These are phyloP conservation scores for Drosophila bocqueti DNA, from an alignment of 1,140 invertebrate species.

Conservation along the genomic window DNA sequence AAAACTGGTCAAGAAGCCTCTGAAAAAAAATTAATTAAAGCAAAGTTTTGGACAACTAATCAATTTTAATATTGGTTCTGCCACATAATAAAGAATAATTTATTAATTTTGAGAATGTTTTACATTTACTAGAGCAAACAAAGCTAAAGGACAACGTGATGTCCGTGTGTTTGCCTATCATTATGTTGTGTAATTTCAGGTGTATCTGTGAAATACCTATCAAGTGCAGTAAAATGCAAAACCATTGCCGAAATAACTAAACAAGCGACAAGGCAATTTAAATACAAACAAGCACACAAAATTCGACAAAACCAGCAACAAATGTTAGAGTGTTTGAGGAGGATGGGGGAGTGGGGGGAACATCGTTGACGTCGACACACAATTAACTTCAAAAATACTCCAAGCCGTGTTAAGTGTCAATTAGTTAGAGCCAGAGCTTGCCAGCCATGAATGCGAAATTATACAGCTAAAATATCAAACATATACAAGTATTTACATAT, in stretches of 20 bases:
- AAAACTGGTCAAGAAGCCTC: neutral
- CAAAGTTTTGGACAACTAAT: neutral
- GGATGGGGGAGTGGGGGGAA: constrained; percentile 11
- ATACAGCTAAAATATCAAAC: constrained; percentile 56
- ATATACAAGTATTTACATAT: constrained; percentile 49
- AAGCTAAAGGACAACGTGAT: neutral
- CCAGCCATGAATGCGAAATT: constrained; percentile 66
- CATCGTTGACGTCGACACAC: constrained; percentile 72
- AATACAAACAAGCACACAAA: constrained; percentile 67
- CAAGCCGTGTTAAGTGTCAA: constrained; percentile 80
- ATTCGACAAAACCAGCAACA: constrained; percentile 47
- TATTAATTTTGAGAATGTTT: neutral
- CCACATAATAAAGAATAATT: neutral
- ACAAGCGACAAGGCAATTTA: constrained; percentile 77
- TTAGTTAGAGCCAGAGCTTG: constrained; percentile 64
- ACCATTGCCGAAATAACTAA: constrained; percentile 42
- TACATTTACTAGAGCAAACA: neutral
- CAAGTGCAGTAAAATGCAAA: constrained; percentile 55
- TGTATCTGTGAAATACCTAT: constrained; percentile 68
- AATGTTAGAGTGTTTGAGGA: constrained; percentile 42
- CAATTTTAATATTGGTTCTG: neutral
- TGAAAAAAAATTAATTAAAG: constrained; percentile 4
- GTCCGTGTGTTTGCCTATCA: neutral
- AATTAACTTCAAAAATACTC: constrained; percentile 81
- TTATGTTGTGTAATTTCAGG: constrained; percentile 44